These are phyloP conservation scores for Drosophila ustulata DNA, from an alignment of 2,888 invertebrate species.

Conservation along the genomic window DNA sequence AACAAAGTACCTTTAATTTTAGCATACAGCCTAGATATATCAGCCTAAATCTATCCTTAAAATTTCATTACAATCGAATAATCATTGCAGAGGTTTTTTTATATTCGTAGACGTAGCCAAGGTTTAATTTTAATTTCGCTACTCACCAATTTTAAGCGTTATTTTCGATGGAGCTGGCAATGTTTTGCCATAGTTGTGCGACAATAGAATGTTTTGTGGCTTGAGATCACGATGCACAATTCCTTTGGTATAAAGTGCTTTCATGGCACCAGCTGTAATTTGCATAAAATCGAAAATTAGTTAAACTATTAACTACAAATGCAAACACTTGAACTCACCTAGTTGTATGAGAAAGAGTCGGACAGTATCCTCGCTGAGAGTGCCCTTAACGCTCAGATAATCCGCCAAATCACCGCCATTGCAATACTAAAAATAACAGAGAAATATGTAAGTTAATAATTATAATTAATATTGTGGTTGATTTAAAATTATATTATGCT, in stretches of 20 bases:
- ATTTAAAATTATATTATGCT: background rate
- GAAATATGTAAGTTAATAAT: background rate
- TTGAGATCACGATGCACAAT: slow-evolving; percentile 99
- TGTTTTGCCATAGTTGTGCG: slow-evolving; percentile 87
- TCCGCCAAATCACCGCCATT: slow-evolving; percentile 99
- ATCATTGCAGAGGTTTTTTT: too few species aligned
- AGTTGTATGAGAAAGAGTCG: slow-evolving; percentile 97
- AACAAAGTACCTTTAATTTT: too few species aligned
- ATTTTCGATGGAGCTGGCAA: slow-evolving; percentile 91
- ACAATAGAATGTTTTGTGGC: slow-evolving; percentile 99
- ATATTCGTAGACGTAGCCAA: too few species aligned
- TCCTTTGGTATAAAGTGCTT: slow-evolving; percentile 97
- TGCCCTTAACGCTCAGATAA: slow-evolving; percentile 96
- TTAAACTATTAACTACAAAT: background rate
- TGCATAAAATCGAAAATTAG: background rate
- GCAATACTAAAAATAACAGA: slow-evolving; percentile 91
- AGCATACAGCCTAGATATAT: too few species aligned
- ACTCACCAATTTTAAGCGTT: slow-evolving; percentile 95
- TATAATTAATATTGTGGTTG: background rate
- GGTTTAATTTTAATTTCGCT: background rate
- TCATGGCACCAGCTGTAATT: slow-evolving; percentile 95
- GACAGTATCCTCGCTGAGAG: slow-evolving; percentile 98
- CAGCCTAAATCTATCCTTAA: too few species aligned
- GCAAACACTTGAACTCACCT: slow-evolving; percentile 86
- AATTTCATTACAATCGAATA: too few species aligned